Evolutionary conservation across 1,140 invertebrate genomes (phyloP).

Genomic region (Drosophila burlai): DNA sequence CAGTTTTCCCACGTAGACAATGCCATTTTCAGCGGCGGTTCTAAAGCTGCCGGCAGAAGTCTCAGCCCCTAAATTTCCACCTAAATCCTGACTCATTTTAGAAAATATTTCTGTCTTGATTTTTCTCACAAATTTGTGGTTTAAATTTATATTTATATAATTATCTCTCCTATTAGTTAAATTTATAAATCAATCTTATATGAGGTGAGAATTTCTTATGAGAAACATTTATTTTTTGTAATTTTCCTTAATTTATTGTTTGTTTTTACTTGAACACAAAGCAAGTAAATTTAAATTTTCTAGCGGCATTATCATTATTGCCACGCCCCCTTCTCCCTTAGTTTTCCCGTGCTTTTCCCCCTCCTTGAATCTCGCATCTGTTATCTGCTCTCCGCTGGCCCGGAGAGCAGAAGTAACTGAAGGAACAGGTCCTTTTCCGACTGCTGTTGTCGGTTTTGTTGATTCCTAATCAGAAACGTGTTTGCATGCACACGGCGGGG

Average conservation of each 20-base stretch:
- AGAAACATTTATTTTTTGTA: not conserved
- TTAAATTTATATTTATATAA: not conserved
- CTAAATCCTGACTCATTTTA: not conserved
- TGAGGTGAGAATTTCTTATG: not conserved
- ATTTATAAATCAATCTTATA: not conserved
- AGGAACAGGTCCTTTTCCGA: conserved; percentile 43
- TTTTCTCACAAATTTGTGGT: not conserved
- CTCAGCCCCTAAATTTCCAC: no score
- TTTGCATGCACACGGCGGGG: conserved; percentile 37
- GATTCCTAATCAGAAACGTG: conserved; percentile 55
- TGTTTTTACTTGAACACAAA: not conserved
- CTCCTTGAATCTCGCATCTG: conserved; percentile 8
- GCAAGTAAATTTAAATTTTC: not conserved
- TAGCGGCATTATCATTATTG: conserved; percentile 33
- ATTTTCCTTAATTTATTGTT: not conserved
- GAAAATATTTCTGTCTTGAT: not conserved
- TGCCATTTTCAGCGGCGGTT: not conserved
- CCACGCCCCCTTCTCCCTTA: conserved; percentile 15
- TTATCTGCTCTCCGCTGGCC: conserved; percentile 20
- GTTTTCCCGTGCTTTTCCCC: not conserved
- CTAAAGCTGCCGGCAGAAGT: conserved; percentile 6
- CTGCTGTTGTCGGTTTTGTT: conserved; percentile 49
- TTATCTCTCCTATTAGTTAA: no score
- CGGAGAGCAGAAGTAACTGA: conserved; percentile 3
- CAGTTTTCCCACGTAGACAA: conserved; percentile 6